Evolutionary conservation across 2,113 vertebrate species (phyloP), one percentile per base, ranked within the genome.

Genomic region (Oenanthe melanoleuca): DNA sequence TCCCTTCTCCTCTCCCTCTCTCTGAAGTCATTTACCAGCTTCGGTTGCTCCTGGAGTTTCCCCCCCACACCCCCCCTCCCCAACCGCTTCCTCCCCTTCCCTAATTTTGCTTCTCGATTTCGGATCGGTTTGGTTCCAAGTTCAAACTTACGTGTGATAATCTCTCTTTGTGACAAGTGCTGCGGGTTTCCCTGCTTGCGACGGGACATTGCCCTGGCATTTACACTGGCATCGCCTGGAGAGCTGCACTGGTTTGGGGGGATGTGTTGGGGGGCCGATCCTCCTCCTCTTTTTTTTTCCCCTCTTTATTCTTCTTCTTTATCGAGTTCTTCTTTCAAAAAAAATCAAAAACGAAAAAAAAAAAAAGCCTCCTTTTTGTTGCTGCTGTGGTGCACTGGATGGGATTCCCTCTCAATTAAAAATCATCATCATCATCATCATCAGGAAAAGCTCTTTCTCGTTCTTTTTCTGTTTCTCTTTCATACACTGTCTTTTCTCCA

Each of bases 151-250:
- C 99, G 98, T 97, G 98, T 98, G 97, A 98, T 98, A 97, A 98
- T 98, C 97, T 99, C 99, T 98, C 99, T 99, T 98, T 99, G 99
- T 98, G 99, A 99, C 98, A 99, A 98, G 98, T 99, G 99, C 98
- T 99, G 99, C 98, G 99, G 99, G 97, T 99, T 99, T 98, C 99
- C 99, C 99, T 99, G 99, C 98, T 99, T 99, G 98, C 99, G 99
- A 98, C 99, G 99, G 99, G 99, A 99, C 99, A 99, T 99, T 98
- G 99, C 99, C 99, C 98, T 98, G 98, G 99, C 99, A 99, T 99
- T 98, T 99, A 99, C 98, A 98, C 98, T 98, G 98, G 99, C 99
- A 99, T 99, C 98, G 98, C 99, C 99, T 98, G 98, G 98, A 98
- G 98, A 99, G 98, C 98, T 97, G 98, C 98, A 98, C 98, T 97